These are phyloP conservation scores for Sarcophaga subvicina DNA, from an alignment of 2,888 invertebrate species.

Conservation along the genomic window DNA sequence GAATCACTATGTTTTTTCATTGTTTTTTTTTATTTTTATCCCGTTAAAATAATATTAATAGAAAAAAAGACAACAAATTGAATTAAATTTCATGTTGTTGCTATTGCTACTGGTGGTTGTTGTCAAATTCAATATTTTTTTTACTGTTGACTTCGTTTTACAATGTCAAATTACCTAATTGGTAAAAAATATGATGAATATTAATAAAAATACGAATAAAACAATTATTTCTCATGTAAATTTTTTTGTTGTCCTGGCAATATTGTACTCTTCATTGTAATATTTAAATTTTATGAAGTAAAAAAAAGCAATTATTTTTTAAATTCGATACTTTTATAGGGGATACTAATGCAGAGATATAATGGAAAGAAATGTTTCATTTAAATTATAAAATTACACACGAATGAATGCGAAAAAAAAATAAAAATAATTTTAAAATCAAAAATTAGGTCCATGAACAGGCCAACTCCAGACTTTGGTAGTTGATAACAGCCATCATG, in stretches of 20 bases:
- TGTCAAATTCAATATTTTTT: conserved; percentile 33
- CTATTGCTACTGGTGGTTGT: conserved; percentile 17
- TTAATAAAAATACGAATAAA: conserved; percentile 23
- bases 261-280: not conserved
- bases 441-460: too few species aligned
- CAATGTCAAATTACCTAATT: conserved; percentile 36
- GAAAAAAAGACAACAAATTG: conserved; percentile 57
- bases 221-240: conserved; percentile 10
- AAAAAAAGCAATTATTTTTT: too few species aligned
- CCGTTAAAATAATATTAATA: not conserved
- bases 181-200: conserved; percentile 46
- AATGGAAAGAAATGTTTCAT: too few species aligned
- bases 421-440: too few species aligned
- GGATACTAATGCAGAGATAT: too few species aligned
- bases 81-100: conserved; percentile 57
- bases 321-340: too few species aligned
- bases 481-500: too few species aligned
- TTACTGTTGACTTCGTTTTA: not conserved
- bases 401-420: too few species aligned
- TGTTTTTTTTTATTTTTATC: conserved; percentile 10
- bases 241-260: conserved; percentile 43
- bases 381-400: too few species aligned
- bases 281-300: not conserved
- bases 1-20: conserved; percentile 39
- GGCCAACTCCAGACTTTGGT: too few species aligned